Percentiles rank a stretch among this genome's conserved stretches.
These are phyloP conservation scores for Nematolebias whitei DNA, from an alignment of 2,113 vertebrate species.

Conservation along the genomic window DNA sequence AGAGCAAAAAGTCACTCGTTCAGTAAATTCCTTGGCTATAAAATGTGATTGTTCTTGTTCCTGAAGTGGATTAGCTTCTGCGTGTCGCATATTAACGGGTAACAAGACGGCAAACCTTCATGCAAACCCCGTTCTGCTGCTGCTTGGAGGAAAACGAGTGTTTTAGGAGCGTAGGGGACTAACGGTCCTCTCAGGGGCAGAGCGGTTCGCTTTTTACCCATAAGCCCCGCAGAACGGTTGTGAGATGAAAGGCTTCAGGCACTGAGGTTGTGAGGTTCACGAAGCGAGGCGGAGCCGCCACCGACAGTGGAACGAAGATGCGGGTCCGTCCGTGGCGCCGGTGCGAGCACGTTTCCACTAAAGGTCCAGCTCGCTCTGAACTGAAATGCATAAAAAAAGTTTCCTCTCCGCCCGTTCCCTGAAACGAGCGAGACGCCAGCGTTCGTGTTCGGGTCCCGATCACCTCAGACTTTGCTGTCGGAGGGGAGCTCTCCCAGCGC, in stretches of 20 bases:
- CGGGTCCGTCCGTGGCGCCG: too few species aligned
- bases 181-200: not conserved
- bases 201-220: too few species aligned
- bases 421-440: conserved; percentile 78
- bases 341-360: conserved; percentile 34
- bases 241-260: conserved; percentile 43
- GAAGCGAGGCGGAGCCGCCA: too few species aligned
- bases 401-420: conserved; percentile 66
- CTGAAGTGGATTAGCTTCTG: conserved; percentile 36
- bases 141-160: conserved; percentile 23
- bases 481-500: conserved; percentile 85
- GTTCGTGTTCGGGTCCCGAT: conserved; percentile 53
- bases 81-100: not conserved
- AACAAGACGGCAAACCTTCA: conserved; percentile 57
- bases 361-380: conserved; percentile 40
- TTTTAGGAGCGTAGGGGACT: not conserved
- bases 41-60: conserved; percentile 47
- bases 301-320: too few species aligned
- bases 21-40: conserved; percentile 53
- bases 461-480: conserved; percentile 90
- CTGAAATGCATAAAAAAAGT: conserved; percentile 68
- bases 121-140: conserved; percentile 36
- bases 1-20: conserved; percentile 51
- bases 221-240: too few species aligned
- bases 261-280: conserved; percentile 51